Base-by-base conservation (phyloP, 2,888 invertebrate genomes). In the Tachina lurida region DNA sequence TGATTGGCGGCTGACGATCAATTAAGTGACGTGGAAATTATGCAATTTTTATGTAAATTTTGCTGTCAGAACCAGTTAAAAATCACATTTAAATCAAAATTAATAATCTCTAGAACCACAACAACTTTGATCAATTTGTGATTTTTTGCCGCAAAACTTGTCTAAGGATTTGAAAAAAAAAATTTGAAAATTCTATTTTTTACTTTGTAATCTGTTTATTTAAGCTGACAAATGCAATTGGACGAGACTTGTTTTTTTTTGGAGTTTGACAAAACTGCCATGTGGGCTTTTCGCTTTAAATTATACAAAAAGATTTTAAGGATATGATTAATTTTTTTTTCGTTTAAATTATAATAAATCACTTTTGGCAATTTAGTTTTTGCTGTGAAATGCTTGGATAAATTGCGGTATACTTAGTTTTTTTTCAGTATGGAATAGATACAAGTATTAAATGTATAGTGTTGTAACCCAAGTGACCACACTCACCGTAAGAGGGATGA, bases 1-100 rank as follows among this genome's bases (percentile, higher is more conserved):
- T 62, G 84, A 87, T 84, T 87, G 84, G 79, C 87, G 76, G 76
- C 71, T 78, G 52, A 73, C 13, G 84, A 76, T 87, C 87, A 84
- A 75, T 82, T 84, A 84, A 79, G 71, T 84, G 84, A 78, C 81
- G 71, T 70, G 41, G 49, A 84, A 87, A 83, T 85, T 85, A 82
- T 83, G 76, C 71, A 76, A 76, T 49, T 86, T 86, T 83, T 76
- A 86, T 86, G 82, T 76, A 77, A 71, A 80, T 76, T 71, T 68
- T 58, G 15, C 62, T 86, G 86, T 73, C 78, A 63, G 58, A 83
- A 86, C 76, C 73, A 76, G 86, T 82, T 85, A 79, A 75, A 78
- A 56, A 60, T 62, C 47, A 62, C 73, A 74, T 63, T 77, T 84
- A 71, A 65, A 58, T 74, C 47, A 71, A 67, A 80, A 80, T 83